These are phyloP conservation scores for Calliopsis andreniformis DNA, from an alignment of 1,140 invertebrate species.

Conservation along the genomic window DNA sequence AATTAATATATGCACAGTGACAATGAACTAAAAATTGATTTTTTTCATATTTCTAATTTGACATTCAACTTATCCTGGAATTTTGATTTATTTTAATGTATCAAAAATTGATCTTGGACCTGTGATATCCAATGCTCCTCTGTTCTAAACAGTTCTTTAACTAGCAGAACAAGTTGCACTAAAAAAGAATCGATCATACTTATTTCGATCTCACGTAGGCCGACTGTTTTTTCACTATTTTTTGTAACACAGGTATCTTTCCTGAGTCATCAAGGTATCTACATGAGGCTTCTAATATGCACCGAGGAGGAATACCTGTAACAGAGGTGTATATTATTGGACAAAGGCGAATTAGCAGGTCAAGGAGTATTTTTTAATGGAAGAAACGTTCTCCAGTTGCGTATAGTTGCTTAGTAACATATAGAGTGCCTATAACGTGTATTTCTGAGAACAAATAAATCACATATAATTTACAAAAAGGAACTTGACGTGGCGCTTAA, in stretches of 20 bases:
- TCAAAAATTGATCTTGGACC: conserved; percentile 3
- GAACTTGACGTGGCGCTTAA: conserved; percentile 52
- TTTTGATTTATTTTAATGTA: background rate
- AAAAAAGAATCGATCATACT: conserved; percentile 8
- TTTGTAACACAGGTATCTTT: too few relatives aligned
- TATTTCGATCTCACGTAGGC: background rate
- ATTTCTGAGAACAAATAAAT: conserved; percentile 57
- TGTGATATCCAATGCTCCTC: background rate
- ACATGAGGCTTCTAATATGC: background rate
- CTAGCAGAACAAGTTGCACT: background rate
- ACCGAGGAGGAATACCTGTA: background rate
- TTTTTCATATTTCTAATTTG: background rate
- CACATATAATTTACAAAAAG: conserved; percentile 60
- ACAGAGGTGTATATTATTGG: background rate
- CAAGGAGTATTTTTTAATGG: background rate
- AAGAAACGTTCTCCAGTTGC: conserved; percentile 8
- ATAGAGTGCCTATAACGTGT: conserved; percentile 52
- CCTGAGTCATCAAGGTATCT: background rate
- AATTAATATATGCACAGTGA: background rate
- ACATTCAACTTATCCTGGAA: background rate
- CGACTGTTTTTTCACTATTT: background rate
- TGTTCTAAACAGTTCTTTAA: background rate
- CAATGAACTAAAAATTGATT: background rate
- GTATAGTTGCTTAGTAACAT: conserved; percentile 42
- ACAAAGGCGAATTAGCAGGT: background rate